phyloP scores from a whole-genome alignment of 1,140 invertebrate species.

The Diorhabda elongata region DNA sequence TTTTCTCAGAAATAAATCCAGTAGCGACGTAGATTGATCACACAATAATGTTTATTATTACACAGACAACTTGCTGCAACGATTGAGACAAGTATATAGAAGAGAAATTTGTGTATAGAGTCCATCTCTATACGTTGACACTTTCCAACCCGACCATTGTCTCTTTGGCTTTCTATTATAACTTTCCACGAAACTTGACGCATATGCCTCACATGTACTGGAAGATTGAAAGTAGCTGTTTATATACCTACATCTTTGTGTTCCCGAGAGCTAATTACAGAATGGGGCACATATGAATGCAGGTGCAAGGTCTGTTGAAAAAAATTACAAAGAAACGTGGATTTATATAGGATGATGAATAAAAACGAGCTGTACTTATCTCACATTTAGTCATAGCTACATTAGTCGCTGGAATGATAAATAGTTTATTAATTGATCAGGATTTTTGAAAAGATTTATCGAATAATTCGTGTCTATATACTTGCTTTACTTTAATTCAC shows the following conservation, averaged over 20 bases:
- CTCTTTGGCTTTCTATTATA: conserved; percentile 18
- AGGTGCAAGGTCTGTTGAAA: too few relatives aligned
- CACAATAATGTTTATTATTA: neutral
- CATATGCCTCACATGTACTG: neutral
- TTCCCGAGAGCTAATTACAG: neutral
- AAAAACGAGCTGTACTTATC: too few relatives aligned
- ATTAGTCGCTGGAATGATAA: too few relatives aligned
- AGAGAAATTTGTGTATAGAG: conserved; percentile 13
- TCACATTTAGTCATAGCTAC: too few relatives aligned
- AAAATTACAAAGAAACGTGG: too few relatives aligned
- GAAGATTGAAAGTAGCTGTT: conserved; percentile 9
- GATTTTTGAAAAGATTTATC: too few relatives aligned
- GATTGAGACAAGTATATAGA: neutral
- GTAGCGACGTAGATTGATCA: neutral
- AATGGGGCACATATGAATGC: neutral
- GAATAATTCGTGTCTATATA: too few relatives aligned
- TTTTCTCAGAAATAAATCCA: neutral
- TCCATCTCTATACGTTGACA: conserved; percentile 33
- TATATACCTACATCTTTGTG: neutral
- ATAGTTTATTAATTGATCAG: too few relatives aligned
- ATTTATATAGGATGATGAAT: too few relatives aligned
- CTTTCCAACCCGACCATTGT: conserved; percentile 17
- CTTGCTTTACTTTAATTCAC: too few relatives aligned
- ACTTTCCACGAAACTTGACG: conserved; percentile 14
- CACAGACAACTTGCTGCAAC: neutral